A percentile compares a stretch with the other conserved stretches of the same genome.
phyloP scores from a whole-genome alignment of 2,888 invertebrate species.

The Oithona nana region DNA sequence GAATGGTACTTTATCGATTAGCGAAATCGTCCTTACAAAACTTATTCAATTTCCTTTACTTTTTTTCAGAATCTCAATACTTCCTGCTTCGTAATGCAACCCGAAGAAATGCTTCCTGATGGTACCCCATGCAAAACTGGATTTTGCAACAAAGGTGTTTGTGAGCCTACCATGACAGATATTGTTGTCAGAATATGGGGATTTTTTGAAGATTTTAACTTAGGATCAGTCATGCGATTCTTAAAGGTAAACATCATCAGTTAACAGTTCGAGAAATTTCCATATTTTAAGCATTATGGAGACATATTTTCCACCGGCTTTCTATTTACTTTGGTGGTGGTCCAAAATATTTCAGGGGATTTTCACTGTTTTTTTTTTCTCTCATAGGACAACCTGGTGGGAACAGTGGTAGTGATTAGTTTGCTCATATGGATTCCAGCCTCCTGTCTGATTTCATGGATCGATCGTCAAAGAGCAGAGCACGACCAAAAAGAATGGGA shows the following conservation, averaged over 20 bases:
- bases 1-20: no score
- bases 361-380: no score
- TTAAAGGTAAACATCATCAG: constrained; percentile 35
- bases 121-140: constrained; percentile 92
- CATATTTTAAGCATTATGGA: no score
- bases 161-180: constrained; percentile 83
- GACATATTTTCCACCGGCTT: no score
- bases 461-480: constrained; percentile 53
- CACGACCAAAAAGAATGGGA: constrained; percentile 48
- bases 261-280: no score
- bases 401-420: constrained; percentile 71
- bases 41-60: no score
- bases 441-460: constrained; percentile 55
- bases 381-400: constrained; percentile 61
- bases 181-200: constrained; percentile 93
- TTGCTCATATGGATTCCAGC: constrained; percentile 89
- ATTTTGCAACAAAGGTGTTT: constrained; percentile 83
- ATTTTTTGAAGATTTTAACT: constrained; percentile 87
- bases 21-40: no score
- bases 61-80: constrained; percentile 77
- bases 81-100: constrained; percentile 74
- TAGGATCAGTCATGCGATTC: constrained; percentile 72
- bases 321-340: no score
- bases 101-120: constrained; percentile 68
- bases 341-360: no score